Percentiles rank a stretch among this genome's conserved stretches.
Evolutionary conservation across 2,888 invertebrate genomes (phyloP).

Genomic region (Eledona agricola): DNA sequence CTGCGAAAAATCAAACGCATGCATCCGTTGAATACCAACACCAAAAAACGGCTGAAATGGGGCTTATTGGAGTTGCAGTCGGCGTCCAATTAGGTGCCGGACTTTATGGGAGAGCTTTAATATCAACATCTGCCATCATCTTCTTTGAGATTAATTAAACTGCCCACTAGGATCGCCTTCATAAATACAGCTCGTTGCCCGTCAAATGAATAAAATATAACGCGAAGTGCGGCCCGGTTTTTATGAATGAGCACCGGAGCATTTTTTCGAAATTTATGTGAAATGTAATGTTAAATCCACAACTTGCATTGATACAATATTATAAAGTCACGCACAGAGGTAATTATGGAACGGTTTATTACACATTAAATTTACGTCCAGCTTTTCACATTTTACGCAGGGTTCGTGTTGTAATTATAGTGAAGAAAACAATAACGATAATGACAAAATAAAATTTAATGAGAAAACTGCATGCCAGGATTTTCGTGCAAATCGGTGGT

Average conservation of each 20-base stretch:
- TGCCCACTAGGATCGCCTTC: not conserved
- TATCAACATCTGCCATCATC: constrained; percentile 1
- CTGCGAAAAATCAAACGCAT: constrained; percentile 13
- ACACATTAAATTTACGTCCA: constrained; percentile 5
- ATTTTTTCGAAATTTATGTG: too few relatives aligned
- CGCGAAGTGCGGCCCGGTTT: not conserved
- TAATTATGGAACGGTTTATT: constrained; percentile 5
- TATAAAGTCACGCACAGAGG: constrained; percentile 5
- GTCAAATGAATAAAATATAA: constrained; percentile 8
- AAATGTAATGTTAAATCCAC: not conserved
- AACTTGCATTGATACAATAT: constrained; percentile 5
- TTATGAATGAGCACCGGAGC: too few relatives aligned
- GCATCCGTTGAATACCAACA: constrained; percentile 2
- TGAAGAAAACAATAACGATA: too few relatives aligned
- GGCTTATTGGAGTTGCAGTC: not conserved
- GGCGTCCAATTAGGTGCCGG: constrained; percentile 6
- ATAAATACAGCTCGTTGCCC: not conserved
- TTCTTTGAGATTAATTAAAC: constrained; percentile 5
- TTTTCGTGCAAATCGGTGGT: too few relatives aligned
- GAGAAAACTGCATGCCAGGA: too few relatives aligned
- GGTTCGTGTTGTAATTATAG: too few relatives aligned
- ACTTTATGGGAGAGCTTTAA: constrained; percentile 1
- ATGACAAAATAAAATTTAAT: too few relatives aligned
- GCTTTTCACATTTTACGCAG: not conserved
- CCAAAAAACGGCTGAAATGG: constrained; percentile 8